Evolutionary conservation across 2,888 invertebrate genomes (phyloP).

Genomic region (Platypus cylindrus): DNA sequence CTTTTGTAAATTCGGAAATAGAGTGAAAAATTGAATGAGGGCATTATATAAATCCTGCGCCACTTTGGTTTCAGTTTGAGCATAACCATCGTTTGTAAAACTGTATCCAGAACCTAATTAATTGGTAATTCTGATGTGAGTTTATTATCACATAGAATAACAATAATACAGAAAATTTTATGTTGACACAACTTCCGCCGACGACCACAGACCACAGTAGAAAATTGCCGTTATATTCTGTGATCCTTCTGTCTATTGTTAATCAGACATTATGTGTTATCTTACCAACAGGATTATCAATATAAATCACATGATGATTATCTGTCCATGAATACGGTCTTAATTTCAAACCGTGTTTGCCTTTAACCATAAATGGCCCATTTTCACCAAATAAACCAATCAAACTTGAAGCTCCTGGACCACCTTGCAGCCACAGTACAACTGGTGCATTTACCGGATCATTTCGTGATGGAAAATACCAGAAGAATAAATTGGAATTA

Average conservation of each 20-base stretch:
- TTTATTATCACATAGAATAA: too few relatives aligned
- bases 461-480: conserved; percentile 74
- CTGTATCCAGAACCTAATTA: conserved; percentile 62
- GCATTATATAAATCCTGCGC: conserved; percentile 67
- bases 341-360: conserved; percentile 32
- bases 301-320: conserved; percentile 69
- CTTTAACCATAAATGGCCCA: conserved; percentile 47
- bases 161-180: too few relatives aligned
- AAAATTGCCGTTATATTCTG: background rate
- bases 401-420: conserved; percentile 69
- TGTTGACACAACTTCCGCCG: too few relatives aligned
- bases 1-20: conserved; percentile 63
- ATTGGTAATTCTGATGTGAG: background rate
- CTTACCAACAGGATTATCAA: conserved; percentile 71
- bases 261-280: conserved; percentile 27
- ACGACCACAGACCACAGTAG: too few relatives aligned
- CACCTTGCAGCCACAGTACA: conserved; percentile 76
- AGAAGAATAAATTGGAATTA: conserved; percentile 79
- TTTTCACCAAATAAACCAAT: conserved; percentile 75
- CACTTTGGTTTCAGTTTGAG: conserved; percentile 65
- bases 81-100: conserved; percentile 73
- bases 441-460: conserved; percentile 49
- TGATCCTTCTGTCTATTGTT: background rate
- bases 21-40: conserved; percentile 66
- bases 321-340: conserved; percentile 70